Conservation (phyloP, 2,113 vertebrate genomes). For the Emydura subglobosa region DNA sequence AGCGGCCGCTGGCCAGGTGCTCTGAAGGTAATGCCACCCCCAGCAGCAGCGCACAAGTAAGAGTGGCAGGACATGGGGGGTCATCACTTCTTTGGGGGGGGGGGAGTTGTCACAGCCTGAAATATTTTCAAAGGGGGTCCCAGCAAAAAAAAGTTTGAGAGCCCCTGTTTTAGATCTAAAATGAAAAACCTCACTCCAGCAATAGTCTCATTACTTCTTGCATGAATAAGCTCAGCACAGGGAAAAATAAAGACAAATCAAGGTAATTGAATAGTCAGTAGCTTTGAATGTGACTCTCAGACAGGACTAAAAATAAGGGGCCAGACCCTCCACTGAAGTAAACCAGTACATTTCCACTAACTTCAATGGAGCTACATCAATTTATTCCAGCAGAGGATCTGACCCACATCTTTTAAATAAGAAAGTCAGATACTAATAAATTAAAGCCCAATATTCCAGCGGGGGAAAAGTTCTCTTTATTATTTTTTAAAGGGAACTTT, state of each 20-base stretch:
- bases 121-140: too few species aligned
- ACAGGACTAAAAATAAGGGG: neutral
- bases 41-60: too few species aligned
- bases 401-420: neutral
- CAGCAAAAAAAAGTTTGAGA: too few species aligned
- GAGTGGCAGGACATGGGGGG: too few species aligned
- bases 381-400: neutral
- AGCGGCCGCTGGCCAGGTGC: too few species aligned
- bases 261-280: neutral
- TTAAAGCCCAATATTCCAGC: neutral
- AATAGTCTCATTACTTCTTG: neutral
- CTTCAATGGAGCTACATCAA: neutral
- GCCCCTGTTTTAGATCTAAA: neutral
- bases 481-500: neutral
- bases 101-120: too few species aligned
- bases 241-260: neutral
- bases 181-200: neutral
- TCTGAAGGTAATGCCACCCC: too few species aligned
- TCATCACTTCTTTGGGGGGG: too few species aligned
- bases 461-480: neutral
- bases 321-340: neutral
- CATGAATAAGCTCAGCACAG: neutral
- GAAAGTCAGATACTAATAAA: neutral
- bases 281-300: fast-evolving
- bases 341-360: neutral